Base-by-base conservation (phyloP, 2,797 vertebrate species). In the Cossypha polioptera region DNA sequence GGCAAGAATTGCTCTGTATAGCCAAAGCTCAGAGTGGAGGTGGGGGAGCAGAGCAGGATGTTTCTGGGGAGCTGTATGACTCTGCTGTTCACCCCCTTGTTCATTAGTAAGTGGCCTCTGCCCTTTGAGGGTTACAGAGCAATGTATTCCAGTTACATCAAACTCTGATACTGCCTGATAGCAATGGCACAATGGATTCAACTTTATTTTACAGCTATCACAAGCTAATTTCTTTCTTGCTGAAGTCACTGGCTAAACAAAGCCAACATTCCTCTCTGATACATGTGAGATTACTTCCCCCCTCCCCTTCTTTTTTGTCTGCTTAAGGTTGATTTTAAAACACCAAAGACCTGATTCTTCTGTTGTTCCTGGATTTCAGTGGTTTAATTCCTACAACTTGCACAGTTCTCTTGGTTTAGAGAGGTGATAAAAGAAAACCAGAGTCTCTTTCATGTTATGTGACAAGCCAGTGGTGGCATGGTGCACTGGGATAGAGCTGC, bases 391-490 rank as follows among this genome's bases (percentile, higher is more conserved):
- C 40, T 88, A 55, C 45, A 76, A 33, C 35, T 86, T 86, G 59
- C 69, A 55, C 21, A 17, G n/a, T 47, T 91, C 66, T 76, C 58
- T 54, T 61, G 55, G 63, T 94, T 95, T 90, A 79, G 69, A 81
- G 86, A 73, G 71, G 62, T 85, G 93, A 91, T 92, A 77, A 94
- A 94, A 93, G 90, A 76, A 92, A 83, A 58, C 51, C 50, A 58
- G 45, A 54, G 36, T 53, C 62, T 68, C 92, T 96, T 86, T 86
- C 72, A 82, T 95, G 86, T 94, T 85, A 65, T 74, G 63, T 94
- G 90, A 85, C 62, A 79, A 88, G 68, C n/a, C 78, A 78, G 69
- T 66, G 80, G 89, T 95, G 92, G 83, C 65, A 16, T 16, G 51
- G 85, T 83, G 77, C 77, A 16, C 25, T 74, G 80, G 79, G 86